Evolutionary conservation across 2,113 vertebrate genomes (phyloP), one percentile per base, ranked within the genome.

Genomic region (Ammospiza caudacuta): DNA sequence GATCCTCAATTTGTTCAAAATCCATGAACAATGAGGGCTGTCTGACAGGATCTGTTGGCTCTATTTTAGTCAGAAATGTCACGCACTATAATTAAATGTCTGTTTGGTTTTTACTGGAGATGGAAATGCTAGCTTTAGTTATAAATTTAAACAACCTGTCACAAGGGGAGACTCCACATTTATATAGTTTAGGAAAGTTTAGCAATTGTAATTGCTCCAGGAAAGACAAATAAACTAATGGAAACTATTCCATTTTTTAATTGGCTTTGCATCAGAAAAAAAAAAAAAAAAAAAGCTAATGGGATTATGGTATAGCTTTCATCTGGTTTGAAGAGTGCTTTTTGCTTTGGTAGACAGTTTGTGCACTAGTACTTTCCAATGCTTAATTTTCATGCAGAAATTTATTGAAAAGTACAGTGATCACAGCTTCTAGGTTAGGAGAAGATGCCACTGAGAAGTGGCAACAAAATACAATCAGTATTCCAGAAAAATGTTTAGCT

Each of bases 1-100:
- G 95, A 97, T 96, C 95, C 87, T 90, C 86, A 97, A 96, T 98
- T 98, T 97, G 95, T 92, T 97, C 96, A 94, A 96, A 96, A 97
- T 96, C 96, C 95, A 94, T 51, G 95, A 97, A 98, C 91, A 97
- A 92, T 97, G 91, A 97, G 89, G 79, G 64, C 86, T 97, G 92
- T 95, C 95, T 76, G 94, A 97, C 97, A 98, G 98, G 97, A 95
- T 98, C 96, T 97, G 90, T 96, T 98, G 98, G 97, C 98, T 98
- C 97, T 82, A 72, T 97, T 98, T 99, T 98, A 99, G 97, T 98
- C 98, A 98, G 97, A 98, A 98, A 98, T 98, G 94, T 98, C 98
- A 98, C 94, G 97, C 97, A 97, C 97, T 95, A 96, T 98, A 98
- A 98, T 98, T 98, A 98, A 98, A 98, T 90, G 93, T 97, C 97